These are phyloP conservation scores for Dynastes hyllus DNA, from an alignment of 2,888 invertebrate genomes.

Conservation along the genomic window DNA sequence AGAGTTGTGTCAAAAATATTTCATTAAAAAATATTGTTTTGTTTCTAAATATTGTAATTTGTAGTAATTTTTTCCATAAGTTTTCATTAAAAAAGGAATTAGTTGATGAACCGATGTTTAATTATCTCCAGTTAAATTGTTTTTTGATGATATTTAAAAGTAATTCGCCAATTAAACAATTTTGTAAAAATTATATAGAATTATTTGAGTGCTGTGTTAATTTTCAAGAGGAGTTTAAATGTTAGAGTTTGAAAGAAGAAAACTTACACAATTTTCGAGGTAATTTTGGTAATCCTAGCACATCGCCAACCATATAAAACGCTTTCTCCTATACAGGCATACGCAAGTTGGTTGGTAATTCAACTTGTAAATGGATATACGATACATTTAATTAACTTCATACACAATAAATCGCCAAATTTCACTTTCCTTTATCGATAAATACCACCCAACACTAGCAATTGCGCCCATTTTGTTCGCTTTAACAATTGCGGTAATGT, in stretches of 20 bases:
- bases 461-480: neutral
- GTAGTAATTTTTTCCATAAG: no score
- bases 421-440: conserved; percentile 14
- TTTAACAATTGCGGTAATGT: neutral
- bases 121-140: no score
- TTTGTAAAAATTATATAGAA: no score
- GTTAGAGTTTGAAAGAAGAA: neutral
- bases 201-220: no score
- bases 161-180: no score
- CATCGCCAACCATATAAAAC: neutral
- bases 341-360: neutral
- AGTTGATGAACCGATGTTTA: no score
- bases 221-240: neutral
- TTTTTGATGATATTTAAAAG: no score
- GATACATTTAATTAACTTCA: neutral
- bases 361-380: neutral
- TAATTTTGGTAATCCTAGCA: conserved; percentile 6
- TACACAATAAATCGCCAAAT: neutral
- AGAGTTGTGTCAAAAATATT: no score
- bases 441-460: neutral
- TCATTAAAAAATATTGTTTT: no score
- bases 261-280: neutral
- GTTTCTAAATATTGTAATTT: no score
- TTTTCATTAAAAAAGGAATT: no score
- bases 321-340: conserved; percentile 5